Evolutionary conservation across 2,113 vertebrate species (phyloP), one percentile per base, ranked within the genome.

Genomic region (Rhea americana): DNA sequence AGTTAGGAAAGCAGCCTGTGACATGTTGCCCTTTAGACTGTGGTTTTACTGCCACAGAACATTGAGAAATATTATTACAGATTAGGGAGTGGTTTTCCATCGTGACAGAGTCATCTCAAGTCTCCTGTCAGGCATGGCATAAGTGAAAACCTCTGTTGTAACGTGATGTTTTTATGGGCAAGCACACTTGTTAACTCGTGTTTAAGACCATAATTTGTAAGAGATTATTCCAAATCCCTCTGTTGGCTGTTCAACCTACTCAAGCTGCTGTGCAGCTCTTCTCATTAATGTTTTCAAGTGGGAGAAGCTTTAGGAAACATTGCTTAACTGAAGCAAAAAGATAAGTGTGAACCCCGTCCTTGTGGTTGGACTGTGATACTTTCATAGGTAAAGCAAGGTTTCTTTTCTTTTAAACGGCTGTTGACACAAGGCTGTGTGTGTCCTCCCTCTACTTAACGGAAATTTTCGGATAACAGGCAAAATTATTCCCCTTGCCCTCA

Each of bases 1-100:
- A 28, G 41, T 68, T 75, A 93, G 56, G 28, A 90, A 78, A 89
- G 28, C 39, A 84, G 21, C 32, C 43, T 82, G 62, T 61, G 12
- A 74, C 77, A 51, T 88, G 25, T 56, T 90, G 73, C 66, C 70
- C 47, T 94, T 96, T 89, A 84, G 90, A 59, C 37, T 68, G 13
- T 17, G 19, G 26, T 41, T 93, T 82, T 91, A 50, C 45, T 91
- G n/a, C 65, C 73, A 84, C 37, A 66, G 13, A 8, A 4, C 70
- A 13, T 77, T 59, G 41, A 41, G 50, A 90, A 91, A 88, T 91
- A 67, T 7, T 63, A 11, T 77, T 80, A 55, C 71, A 68, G 19
- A 17, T 80, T 45, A 62, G 28, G 76, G 17, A 25, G 11, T 58
- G 43, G 2, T 77, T 90, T 90, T 26, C 68, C 10, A 5, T 11